phyloP scores from a whole-genome alignment of 2,113 vertebrate species.

The Ochotona princeps region DNA sequence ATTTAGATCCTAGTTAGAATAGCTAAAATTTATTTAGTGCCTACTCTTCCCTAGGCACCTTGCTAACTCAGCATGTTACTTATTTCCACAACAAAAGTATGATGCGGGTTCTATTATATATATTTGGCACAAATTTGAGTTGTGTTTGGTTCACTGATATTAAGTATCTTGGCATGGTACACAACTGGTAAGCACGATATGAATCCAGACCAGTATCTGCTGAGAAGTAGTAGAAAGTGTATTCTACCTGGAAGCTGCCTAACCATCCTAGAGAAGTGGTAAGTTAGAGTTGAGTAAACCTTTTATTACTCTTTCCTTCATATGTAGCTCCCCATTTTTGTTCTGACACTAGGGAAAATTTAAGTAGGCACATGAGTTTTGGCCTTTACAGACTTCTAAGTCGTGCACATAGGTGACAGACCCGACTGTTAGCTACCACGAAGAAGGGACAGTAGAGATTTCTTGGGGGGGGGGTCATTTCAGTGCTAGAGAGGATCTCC shows the following conservation, averaged over 20 bases:
- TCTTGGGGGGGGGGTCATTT: too few species aligned
- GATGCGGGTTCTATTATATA: neutral
- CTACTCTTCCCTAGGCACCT: neutral
- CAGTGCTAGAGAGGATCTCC: too few species aligned
- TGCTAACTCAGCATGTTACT: neutral
- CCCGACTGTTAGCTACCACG: neutral
- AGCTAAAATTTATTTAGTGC: neutral
- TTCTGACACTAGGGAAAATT: constrained; percentile 11
- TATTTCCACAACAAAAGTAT: neutral
- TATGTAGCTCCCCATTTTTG: neutral
- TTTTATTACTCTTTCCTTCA: neutral
- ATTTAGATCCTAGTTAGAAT: neutral
- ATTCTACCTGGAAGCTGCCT: neutral
- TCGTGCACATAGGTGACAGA: neutral
- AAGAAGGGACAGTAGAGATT: neutral
- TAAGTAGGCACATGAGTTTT: neutral
- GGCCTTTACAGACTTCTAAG: neutral
- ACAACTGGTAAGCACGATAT: neutral
- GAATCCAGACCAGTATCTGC: neutral
- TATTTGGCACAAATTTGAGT: neutral
- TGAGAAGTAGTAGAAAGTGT: neutral
- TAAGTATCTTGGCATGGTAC: neutral
- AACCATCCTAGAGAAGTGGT: neutral
- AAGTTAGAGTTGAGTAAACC: neutral
- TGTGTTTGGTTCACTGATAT: neutral